Conservation (phyloP, 2,113 vertebrate species). For the Falco punctatus region DNA sequence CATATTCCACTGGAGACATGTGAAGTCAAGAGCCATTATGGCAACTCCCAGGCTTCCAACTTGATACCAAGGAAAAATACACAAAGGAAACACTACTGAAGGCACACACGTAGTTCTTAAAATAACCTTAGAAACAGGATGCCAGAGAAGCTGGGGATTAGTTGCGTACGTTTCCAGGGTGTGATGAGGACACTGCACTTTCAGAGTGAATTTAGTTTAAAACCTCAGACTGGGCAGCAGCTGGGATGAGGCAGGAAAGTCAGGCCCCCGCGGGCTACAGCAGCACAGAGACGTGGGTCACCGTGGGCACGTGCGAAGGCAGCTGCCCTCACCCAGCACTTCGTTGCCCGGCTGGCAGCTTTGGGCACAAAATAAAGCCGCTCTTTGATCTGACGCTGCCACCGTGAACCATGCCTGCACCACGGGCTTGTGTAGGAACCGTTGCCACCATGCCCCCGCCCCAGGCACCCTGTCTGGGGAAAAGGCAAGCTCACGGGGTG, state of each 20-base stretch:
- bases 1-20: background rate
- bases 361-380: background rate
- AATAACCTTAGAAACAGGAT: background rate
- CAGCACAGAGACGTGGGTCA: accelerated
- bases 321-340: background rate
- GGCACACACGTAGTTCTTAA: background rate
- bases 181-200: background rate
- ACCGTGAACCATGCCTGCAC: accelerated
- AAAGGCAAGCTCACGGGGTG: background rate
- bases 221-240: background rate
- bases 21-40: background rate
- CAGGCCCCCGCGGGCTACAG: background rate
- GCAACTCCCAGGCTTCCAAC: background rate
- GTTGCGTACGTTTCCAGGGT: accelerated
- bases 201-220: background rate
- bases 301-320: background rate
- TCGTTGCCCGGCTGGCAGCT: background rate
- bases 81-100: background rate
- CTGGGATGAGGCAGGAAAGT: background rate
- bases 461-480: background rate
- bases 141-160: background rate
- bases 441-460: background rate
- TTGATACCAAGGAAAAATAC: background rate
- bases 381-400: background rate
- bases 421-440: accelerated